These are phyloP conservation scores for Rhizoglyphus robini DNA, from an alignment of 1,140 invertebrate species.

Conservation along the genomic window DNA sequence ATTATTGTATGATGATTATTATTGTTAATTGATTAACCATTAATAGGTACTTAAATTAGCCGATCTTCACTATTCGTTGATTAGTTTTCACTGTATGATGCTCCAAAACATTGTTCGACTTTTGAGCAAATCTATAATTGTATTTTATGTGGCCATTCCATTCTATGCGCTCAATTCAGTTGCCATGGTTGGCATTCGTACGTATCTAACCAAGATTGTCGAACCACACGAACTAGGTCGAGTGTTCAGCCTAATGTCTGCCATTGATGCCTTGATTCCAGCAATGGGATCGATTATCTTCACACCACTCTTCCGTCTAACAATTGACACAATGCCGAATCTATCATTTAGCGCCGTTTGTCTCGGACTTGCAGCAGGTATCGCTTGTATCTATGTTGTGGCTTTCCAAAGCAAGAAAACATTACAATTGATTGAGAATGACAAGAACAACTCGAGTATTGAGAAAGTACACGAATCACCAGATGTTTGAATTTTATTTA, in stretches of 20 bases:
- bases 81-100: not conserved
- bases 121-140: not conserved
- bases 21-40: not conserved
- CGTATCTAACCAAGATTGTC: slow-evolving; percentile 7
- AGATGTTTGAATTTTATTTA: no score
- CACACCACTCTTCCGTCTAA: slow-evolving; percentile 7
- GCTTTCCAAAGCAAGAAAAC: not conserved
- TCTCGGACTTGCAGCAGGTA: not conserved
- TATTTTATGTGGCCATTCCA: slow-evolving; percentile 1
- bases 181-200: slow-evolving; percentile 10
- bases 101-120: not conserved
- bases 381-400: not conserved
- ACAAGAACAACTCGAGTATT: not conserved
- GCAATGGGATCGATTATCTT: not conserved
- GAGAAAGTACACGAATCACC: no score
- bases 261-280: slow-evolving; percentile 1
- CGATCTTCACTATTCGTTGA: slow-evolving; percentile 7
- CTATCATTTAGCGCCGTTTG: not conserved
- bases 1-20: not conserved
- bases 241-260: slow-evolving; percentile 8
- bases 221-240: slow-evolving; percentile 12
- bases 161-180: not conserved
- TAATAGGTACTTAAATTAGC: slow-evolving; percentile 11
- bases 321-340: slow-evolving; percentile 8
- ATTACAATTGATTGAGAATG: not conserved